phyloP scores from a whole-genome alignment of 2,888 invertebrate genomes.

The Dione vanillae region DNA sequence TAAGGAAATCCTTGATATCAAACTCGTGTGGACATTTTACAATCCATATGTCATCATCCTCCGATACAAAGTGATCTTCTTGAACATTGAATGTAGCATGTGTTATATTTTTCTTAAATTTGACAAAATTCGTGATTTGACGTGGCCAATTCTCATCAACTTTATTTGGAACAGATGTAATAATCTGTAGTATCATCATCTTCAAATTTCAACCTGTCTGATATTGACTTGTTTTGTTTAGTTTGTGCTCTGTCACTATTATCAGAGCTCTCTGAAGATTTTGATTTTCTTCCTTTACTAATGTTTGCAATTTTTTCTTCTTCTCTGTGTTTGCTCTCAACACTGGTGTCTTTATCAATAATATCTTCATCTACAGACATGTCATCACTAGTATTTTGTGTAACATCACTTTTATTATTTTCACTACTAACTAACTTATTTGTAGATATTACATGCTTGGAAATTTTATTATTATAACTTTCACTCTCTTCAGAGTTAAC shows the following conservation, averaged over 20 bases:
- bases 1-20: conserved; percentile 55
- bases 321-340: background rate
- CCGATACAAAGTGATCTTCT: conserved; percentile 49
- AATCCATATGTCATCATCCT: conserved; percentile 69
- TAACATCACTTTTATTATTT: conserved; percentile 4
- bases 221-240: conserved; percentile 52
- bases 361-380: conserved; percentile 2
- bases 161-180: conserved; percentile 33
- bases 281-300: background rate
- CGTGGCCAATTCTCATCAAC: conserved; percentile 40
- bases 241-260: conserved; percentile 20
- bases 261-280: background rate
- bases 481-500: background rate
- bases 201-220: conserved; percentile 67
- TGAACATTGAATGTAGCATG: conserved; percentile 45
- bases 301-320: background rate
- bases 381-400: background rate
- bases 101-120: conserved; percentile 54
- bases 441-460: background rate
- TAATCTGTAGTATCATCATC: conserved; percentile 55
- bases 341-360: background rate
- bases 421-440: background rate
- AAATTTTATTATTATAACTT: background rate
- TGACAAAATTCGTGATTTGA: conserved; percentile 57
- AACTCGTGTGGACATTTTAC: conserved; percentile 65